phyloP scores from a whole-genome alignment of 2,113 vertebrate genomes.

The Megalops atlanticus region DNA sequence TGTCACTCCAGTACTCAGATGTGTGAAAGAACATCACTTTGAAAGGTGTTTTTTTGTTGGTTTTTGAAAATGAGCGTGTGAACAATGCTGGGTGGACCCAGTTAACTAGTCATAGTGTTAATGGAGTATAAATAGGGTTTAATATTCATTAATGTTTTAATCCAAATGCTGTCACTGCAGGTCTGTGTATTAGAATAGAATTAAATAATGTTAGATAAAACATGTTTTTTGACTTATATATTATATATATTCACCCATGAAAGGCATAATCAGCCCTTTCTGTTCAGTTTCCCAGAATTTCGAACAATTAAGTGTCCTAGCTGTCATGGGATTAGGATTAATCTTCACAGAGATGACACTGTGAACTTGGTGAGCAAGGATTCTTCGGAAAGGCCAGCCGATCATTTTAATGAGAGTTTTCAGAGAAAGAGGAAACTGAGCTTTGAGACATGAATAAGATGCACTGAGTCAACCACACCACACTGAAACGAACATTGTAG shows the following conservation, averaged over 20 bases:
- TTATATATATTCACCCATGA: not conserved
- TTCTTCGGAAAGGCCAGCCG: not conserved
- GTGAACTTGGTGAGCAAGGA: too few species aligned
- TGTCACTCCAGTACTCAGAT: constrained; percentile 5
- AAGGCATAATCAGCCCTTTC: not conserved
- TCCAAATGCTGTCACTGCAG: not conserved
- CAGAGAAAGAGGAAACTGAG: constrained; percentile 5
- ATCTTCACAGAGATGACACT: too few species aligned
- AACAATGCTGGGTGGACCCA: not conserved
- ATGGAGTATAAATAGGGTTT: not conserved
- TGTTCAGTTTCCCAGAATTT: too few species aligned
- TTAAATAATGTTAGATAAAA: too few species aligned
- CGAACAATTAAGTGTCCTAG: not conserved
- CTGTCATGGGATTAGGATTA: not conserved
- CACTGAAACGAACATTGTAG: not conserved
- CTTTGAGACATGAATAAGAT: not conserved
- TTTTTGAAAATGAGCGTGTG: too few species aligned
- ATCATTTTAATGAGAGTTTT: not conserved
- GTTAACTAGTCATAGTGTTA: not conserved
- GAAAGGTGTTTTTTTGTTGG: not conserved
- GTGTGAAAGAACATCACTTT: not conserved
- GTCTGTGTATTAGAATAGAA: not conserved
- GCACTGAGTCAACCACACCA: not conserved
- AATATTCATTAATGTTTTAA: not conserved
- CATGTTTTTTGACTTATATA: not conserved